Conservation (phyloP, 2,113 vertebrate species). For the Percina caprodes region DNA sequence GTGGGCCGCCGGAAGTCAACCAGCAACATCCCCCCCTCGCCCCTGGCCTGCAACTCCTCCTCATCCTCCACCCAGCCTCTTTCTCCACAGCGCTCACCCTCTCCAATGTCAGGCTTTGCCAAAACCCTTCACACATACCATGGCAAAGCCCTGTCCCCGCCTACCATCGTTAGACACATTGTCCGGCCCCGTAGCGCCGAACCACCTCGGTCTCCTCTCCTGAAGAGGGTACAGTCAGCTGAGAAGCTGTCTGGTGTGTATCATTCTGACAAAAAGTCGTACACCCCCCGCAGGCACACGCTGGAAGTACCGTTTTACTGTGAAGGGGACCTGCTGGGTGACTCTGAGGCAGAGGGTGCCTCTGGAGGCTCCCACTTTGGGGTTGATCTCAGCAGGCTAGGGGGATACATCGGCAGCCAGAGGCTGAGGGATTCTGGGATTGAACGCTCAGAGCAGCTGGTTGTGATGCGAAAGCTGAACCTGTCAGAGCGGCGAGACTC, state of each 20-base stretch:
- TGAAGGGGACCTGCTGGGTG: constrained; percentile 78
- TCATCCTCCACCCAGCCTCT: constrained; percentile 89
- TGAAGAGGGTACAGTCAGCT: constrained; percentile 92
- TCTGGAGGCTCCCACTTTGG: constrained; percentile 51
- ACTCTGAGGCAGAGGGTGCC: constrained; percentile 57
- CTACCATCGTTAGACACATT: constrained; percentile 87
- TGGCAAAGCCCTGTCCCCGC: constrained; percentile 90
- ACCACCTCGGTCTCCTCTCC: constrained; percentile 89
- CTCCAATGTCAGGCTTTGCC: constrained; percentile 86
- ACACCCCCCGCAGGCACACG: constrained; percentile 84
- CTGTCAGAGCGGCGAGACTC: constrained; percentile 95
- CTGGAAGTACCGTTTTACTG: constrained; percentile 81
- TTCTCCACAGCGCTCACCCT: constrained; percentile 91
- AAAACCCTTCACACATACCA: constrained; percentile 88
- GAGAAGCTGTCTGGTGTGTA: constrained; percentile 89
- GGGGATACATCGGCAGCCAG: constrained; percentile 74
- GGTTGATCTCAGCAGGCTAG: constrained; percentile 76
- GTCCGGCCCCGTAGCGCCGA: constrained; percentile 87
- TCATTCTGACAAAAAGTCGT: constrained; percentile 84
- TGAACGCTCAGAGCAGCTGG: constrained; percentile 89
- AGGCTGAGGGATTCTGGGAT: constrained; percentile 78
- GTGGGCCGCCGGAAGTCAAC: constrained; percentile 95
- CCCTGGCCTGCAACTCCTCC: constrained; percentile 91
- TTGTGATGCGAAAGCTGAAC: constrained; percentile 95
- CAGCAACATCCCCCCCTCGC: constrained; percentile 97